Conservation (phyloP, 1,140 invertebrate species). For the Panulirus ornatus region DNA sequence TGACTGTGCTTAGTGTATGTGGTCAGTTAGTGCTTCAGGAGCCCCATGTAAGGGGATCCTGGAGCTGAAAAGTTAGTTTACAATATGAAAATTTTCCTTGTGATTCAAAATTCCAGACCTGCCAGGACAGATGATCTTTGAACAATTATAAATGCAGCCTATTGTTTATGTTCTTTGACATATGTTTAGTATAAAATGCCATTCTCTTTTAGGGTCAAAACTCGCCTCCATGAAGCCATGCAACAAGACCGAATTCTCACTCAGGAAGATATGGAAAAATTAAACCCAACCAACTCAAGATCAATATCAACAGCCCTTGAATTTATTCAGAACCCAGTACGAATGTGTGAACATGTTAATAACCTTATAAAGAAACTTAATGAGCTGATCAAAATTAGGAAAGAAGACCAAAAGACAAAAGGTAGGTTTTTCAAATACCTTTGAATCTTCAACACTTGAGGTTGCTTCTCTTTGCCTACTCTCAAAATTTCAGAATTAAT, state of each 20-base stretch:
- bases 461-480: background rate
- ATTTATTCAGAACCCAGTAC: conserved; percentile 97
- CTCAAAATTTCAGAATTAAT: too few species aligned
- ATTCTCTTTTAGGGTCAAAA: conserved; percentile 89
- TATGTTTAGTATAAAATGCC: background rate
- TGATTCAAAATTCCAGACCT: too few species aligned
- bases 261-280: conserved; percentile 88
- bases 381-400: conserved; percentile 87
- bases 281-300: conserved; percentile 89
- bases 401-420: conserved; percentile 92
- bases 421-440: too few species aligned
- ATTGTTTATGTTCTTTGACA: too few species aligned
- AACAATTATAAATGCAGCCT: too few species aligned
- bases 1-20: too few species aligned
- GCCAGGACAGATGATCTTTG: too few species aligned
- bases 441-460: background rate
- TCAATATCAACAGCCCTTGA: conserved; percentile 93
- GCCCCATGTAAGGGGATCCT: too few species aligned
- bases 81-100: too few species aligned
- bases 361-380: conserved; percentile 91
- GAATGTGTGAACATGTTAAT: conserved; percentile 94
- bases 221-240: conserved; percentile 94
- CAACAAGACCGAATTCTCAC: conserved; percentile 94
- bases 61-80: too few species aligned
- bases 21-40: too few species aligned